A percentile compares a stretch with the other conserved stretches of the same genome.
phyloP scores from a whole-genome alignment of 2,113 vertebrate genomes.

The Thalassarche chlororhynchos region DNA sequence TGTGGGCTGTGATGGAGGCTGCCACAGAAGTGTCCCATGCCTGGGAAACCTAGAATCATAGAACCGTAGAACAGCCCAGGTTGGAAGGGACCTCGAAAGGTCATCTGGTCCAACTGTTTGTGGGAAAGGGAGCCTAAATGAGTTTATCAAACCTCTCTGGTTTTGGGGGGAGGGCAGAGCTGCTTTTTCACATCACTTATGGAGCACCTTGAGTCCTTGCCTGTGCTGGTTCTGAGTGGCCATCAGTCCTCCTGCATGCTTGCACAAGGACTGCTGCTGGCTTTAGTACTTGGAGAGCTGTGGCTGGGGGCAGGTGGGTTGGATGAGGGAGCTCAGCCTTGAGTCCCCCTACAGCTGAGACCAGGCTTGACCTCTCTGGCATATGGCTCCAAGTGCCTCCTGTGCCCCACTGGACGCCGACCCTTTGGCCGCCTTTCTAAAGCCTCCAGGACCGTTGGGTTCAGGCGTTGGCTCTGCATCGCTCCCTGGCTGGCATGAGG shows the following conservation, averaged over 20 bases:
- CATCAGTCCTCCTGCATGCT: fast-evolving
- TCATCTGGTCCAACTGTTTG: background rate
- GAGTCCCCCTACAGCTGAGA: background rate
- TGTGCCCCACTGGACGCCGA: background rate
- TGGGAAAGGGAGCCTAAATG: background rate
- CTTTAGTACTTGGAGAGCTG: background rate
- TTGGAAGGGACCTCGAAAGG: background rate
- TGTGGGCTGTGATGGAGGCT: background rate
- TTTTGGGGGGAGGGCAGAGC: background rate
- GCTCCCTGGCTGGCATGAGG: background rate
- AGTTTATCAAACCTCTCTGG: background rate
- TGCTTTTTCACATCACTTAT: background rate
- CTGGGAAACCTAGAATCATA: background rate
- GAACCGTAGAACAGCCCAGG: background rate
- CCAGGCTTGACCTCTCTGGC: background rate
- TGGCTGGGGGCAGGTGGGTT: background rate
- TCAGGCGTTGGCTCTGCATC: background rate
- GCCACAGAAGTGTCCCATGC: background rate
- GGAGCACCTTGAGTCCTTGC: background rate
- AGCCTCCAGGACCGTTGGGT: background rate
- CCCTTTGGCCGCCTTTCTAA: background rate
- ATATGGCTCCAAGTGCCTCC: background rate
- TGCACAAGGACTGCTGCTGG: background rate
- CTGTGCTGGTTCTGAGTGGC: background rate
- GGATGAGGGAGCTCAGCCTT: background rate